phyloP scores from a whole-genome alignment of 37 sponge, comb jelly and placozoan species.

The Ephydatia muelleri region DNA sequence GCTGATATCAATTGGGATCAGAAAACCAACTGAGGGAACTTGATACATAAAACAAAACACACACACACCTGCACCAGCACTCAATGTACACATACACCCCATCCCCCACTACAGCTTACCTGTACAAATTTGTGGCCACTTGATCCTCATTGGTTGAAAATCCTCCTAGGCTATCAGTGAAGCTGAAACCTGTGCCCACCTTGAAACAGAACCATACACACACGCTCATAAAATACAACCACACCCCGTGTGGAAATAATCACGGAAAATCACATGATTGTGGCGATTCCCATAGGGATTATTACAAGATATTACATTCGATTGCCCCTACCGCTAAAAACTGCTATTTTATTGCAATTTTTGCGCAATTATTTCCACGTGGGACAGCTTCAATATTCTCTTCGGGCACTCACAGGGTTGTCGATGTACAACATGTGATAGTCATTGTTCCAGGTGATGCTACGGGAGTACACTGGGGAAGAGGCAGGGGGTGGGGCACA shows the following conservation, averaged over 20 bases:
- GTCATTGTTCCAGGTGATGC: constrained; percentile 75
- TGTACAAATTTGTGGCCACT: constrained; percentile 79
- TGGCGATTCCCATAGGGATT: too few species aligned
- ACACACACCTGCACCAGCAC: too few species aligned
- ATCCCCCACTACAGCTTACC: background rate
- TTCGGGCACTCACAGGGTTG: constrained; percentile 71
- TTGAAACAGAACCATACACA: too few species aligned
- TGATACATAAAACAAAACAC: too few species aligned
- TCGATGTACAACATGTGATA: constrained; percentile 87
- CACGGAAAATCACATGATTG: too few species aligned
- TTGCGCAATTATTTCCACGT: background rate
- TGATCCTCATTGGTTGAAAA: constrained; percentile 76
- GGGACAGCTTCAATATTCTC: background rate
- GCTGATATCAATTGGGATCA: too few species aligned
- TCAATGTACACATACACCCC: too few species aligned
- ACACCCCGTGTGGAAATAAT: too few species aligned
- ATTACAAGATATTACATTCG: too few species aligned
- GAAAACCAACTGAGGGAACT: too few species aligned
- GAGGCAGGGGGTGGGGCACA: background rate
- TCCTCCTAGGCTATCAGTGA: constrained; percentile 55
- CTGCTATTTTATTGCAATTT: constrained; percentile 11
- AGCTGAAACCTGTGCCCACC: constrained; percentile 94
- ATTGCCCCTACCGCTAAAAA: constrained; percentile 61
- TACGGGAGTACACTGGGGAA: constrained; percentile 18
- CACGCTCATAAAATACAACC: too few species aligned